Base-by-base conservation (phyloP, 2,888 invertebrate genomes). In the Drosophila paucipuncta region DNA sequence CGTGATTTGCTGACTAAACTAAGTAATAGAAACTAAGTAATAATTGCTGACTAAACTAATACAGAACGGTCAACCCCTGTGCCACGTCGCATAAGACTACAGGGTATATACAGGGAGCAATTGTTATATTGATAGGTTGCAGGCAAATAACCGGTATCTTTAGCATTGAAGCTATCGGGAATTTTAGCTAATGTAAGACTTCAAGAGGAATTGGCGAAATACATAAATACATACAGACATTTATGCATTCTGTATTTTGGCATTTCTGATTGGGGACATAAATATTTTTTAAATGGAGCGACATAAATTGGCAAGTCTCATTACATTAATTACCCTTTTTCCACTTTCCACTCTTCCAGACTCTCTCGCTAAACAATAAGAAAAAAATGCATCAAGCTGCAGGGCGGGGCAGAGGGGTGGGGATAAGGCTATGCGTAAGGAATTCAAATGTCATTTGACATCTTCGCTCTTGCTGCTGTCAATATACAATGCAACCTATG, bases 361-460 rank as follows among this genome's bases (percentile, higher is more conserved):
- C 30, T 1, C 18, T 25, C 35, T 18, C 28, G 11, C 2, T 10
- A 16, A 67, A 31, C 13, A 53, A 47, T 13, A 62, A 43, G 43
- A 63, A 58, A 33, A 59, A 55, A 65, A 73, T 68, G 68, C 80
- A 78, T 72, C 73, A 76, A 68, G 77, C 76, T 41, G 4, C 52
- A 55, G 49, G 47, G 18, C 22, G 33, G n/a, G 7, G 22, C 4
- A 22, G 13, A 4, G 7, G 16, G 22, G 47, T 4, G 22, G 43
- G 1, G 11, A 5, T 11, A n/a, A 52, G 35, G 18, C 33, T 57
- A 47, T 66, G 59, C 63, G 66, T 73, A 67, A 70, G 63, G 47
- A 47, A 74, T 64, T 71, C 54, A 55, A 68, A 59, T 67, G 35
- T 64, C 30, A 11, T 54, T 71, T 65, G 25, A 41, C 41, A 57